Evolutionary conservation across 2,888 invertebrate species (phyloP).

Genomic region (Ectropis crepuscularia): DNA sequence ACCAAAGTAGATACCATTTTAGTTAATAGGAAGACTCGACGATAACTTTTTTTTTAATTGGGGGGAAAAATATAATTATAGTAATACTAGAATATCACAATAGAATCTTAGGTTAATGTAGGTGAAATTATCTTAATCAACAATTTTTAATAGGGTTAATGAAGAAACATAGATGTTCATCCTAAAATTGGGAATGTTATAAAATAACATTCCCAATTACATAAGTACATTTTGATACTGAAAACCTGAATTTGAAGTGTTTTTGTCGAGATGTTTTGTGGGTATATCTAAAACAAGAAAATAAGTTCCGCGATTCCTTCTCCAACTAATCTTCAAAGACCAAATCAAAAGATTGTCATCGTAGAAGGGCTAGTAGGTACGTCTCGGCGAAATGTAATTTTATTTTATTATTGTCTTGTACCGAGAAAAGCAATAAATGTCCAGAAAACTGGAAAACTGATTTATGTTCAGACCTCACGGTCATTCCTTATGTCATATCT

Average conservation of each 20-base stretch:
- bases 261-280: background rate
- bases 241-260: background rate
- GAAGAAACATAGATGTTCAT: too few species aligned
- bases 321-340: constrained; percentile 6
- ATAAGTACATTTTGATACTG: too few species aligned
- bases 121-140: too few species aligned
- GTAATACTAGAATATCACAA: too few species aligned
- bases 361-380: constrained; percentile 2
- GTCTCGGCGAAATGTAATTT: constrained; percentile 20
- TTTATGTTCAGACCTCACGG: constrained; percentile 3
- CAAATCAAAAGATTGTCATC: constrained; percentile 9
- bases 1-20: too few species aligned
- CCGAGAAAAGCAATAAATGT: constrained; percentile 22
- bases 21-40: too few species aligned
- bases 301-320: background rate
- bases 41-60: too few species aligned
- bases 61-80: too few species aligned
- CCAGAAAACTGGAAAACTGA: constrained; percentile 14
- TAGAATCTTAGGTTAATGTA: too few species aligned
- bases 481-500: background rate
- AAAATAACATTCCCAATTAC: too few species aligned
- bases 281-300: background rate
- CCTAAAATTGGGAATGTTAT: too few species aligned
- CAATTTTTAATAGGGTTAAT: too few species aligned
- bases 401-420: constrained; percentile 24